Percentiles rank a stretch among this genome's conserved stretches.
Conservation (phyloP, 2,888 invertebrate genomes). For the Gymnoscelis rufifasciata region DNA sequence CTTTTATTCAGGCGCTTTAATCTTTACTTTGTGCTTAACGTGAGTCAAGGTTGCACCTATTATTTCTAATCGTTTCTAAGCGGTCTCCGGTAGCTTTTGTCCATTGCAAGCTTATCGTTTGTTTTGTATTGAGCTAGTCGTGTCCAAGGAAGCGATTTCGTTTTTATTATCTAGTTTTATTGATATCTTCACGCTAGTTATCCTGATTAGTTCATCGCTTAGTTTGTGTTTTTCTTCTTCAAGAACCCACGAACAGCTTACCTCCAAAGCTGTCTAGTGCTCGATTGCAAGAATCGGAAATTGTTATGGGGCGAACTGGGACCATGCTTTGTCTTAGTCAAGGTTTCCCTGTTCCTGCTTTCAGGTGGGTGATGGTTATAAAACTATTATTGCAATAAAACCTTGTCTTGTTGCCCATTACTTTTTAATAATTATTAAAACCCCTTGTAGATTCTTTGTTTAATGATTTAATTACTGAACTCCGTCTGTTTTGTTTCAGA, state of each 20-base stretch:
- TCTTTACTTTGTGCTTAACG: constrained; percentile 77
- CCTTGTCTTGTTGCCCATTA: neutral
- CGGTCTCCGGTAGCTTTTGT: constrained; percentile 45
- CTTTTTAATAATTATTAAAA: neutral
- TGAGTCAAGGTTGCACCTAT: constrained; percentile 54
- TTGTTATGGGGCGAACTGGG: constrained; percentile 47
- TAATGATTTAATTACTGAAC: constrained; percentile 38
- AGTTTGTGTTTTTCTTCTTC: constrained; percentile 48
- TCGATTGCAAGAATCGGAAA: constrained; percentile 75
- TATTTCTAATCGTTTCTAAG: constrained; percentile 29
- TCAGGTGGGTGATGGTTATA: constrained; percentile 80
- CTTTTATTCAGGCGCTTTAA: constrained; percentile 73
- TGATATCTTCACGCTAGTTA: constrained; percentile 27
- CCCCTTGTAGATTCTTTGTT: constrained; percentile 10
- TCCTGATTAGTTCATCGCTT: constrained; percentile 31
- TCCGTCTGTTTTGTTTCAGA: constrained; percentile 83
- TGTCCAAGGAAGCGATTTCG: constrained; percentile 22
- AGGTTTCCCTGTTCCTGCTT: constrained; percentile 85
- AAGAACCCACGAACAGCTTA: constrained; percentile 84
- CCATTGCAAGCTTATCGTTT: constrained; percentile 32
- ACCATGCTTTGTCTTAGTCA: constrained; percentile 85
- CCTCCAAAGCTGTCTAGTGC: constrained; percentile 81
- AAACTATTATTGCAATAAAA: constrained; percentile 14
- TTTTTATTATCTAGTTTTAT: constrained; percentile 20
- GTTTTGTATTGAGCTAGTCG: constrained; percentile 30